phyloP scores from a whole-genome alignment of 1,140 invertebrate genomes.

The Eueides isabella region DNA sequence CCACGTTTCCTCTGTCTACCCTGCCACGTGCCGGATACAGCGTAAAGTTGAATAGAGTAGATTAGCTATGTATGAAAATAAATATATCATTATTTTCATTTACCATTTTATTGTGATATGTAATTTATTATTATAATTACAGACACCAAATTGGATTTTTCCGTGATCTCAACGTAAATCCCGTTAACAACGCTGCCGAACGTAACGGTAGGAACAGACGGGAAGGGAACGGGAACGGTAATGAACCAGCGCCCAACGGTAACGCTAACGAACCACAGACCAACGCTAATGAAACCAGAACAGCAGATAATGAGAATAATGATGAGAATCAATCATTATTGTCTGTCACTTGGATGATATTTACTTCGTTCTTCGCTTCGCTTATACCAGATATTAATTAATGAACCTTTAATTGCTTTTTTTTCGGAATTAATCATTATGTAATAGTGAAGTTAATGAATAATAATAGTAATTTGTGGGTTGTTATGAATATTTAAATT shows the following conservation, averaged over 20 bases:
- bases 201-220: conserved; percentile 19
- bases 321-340: conserved; percentile 84
- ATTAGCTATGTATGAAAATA: too few relatives aligned
- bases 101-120: too few relatives aligned
- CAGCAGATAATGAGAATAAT: conserved; percentile 24
- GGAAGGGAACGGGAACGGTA: conserved; percentile 23
- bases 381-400: conserved; percentile 87
- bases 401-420: not conserved
- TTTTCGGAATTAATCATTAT: not conserved
- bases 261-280: conserved; percentile 34
- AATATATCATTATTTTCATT: too few relatives aligned
- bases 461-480: not conserved
- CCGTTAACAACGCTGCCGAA: conserved; percentile 63
- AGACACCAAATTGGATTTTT: conserved; percentile 88
- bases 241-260: conserved; percentile 45
- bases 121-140: conserved; percentile 19
- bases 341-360: conserved; percentile 88
- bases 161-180: conserved; percentile 78
- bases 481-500: not conserved
- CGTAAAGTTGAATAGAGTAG: too few relatives aligned
- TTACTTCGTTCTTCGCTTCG: conserved; percentile 89
- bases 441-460: not conserved
- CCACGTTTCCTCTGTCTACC: too few relatives aligned
- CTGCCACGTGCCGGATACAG: too few relatives aligned
- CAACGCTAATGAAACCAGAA: conserved; percentile 18